Evolutionary conservation across 2,888 invertebrate genomes (phyloP).

Genomic region (Latheticus oryzae): DNA sequence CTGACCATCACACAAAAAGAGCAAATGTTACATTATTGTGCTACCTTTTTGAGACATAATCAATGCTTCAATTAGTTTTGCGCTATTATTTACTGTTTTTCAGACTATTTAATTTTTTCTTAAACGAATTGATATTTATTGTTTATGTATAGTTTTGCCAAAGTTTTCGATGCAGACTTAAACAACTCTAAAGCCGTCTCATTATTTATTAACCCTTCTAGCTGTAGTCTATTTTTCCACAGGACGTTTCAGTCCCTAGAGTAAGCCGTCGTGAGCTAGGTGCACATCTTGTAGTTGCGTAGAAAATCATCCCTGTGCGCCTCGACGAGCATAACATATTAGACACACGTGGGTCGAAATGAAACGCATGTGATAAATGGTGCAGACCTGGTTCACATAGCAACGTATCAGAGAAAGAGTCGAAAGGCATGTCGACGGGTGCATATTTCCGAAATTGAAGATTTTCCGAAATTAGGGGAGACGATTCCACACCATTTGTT

Average conservation of each 20-base stretch:
- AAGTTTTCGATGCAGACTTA: no score
- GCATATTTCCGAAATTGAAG: conserved; percentile 32
- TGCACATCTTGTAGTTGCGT: conserved; percentile 50
- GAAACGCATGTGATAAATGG: conserved; percentile 58
- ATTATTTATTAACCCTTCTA: conserved; percentile 38
- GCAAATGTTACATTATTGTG: no score
- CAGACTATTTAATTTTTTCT: no score
- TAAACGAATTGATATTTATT: no score
- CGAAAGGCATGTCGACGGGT: conserved; percentile 32
- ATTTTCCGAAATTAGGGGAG: conserved; percentile 35
- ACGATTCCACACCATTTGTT: conserved; percentile 51
- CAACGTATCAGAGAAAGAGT: conserved; percentile 47
- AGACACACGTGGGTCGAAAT: conserved; percentile 58
- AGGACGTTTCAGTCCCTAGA: conserved; percentile 34
- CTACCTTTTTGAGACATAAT: no score
- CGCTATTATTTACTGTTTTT: no score
- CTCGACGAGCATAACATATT: conserved; percentile 56
- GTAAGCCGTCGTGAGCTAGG: conserved; percentile 39
- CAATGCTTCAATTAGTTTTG: no score
- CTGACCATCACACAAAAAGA: no score
- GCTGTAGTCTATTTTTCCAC: conserved; percentile 38
- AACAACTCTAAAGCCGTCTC: no score
- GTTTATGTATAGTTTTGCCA: no score
- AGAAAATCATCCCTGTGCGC: conserved; percentile 48
- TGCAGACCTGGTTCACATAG: conserved; percentile 57